phyloP scores from a whole-genome alignment of 1,140 invertebrate species.

The Goniozus legneri region DNA sequence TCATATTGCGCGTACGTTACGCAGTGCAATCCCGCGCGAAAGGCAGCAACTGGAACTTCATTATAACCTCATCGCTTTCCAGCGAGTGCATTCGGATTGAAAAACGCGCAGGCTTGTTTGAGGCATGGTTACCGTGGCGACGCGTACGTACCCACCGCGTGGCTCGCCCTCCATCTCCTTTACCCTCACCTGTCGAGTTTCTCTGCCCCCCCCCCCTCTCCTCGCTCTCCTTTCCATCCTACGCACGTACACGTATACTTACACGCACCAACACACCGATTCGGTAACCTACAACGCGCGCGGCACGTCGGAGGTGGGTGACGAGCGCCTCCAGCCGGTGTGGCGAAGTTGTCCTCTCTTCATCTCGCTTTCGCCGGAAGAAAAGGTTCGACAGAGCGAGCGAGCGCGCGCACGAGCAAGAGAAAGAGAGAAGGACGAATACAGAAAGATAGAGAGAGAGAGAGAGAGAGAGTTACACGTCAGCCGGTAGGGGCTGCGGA shows the following conservation, averaged over 20 bases:
- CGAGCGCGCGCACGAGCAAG: conserved; percentile 3
- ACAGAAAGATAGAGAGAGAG: conserved; percentile 9
- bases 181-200: not conserved
- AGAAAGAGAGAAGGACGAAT: conserved; percentile 6
- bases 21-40: conserved; percentile 3
- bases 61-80: conserved; percentile 34
- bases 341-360: not conserved
- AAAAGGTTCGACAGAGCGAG: conserved; percentile 1
- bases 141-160: conserved; percentile 17
- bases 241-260: conserved; percentile 19
- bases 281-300: too few species aligned
- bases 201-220: conserved; percentile 14
- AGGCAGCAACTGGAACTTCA: conserved; percentile 23
- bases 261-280: too few species aligned
- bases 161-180: conserved; percentile 1
- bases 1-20: too few species aligned
- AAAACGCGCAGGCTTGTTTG: conserved; percentile 36
- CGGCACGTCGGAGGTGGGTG: conserved; percentile 17
- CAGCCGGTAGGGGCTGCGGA: too few species aligned
- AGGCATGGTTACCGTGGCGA: conserved; percentile 34
- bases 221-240: conserved; percentile 23
- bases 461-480: conserved; percentile 12
- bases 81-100: conserved; percentile 33
- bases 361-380: conserved; percentile 1
- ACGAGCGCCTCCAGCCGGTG: conserved; percentile 11